A percentile compares a stretch with the other conserved stretches of the same genome.
Evolutionary conservation across 2,888 invertebrate species (phyloP).

Genomic region (Cephus nigrinus): DNA sequence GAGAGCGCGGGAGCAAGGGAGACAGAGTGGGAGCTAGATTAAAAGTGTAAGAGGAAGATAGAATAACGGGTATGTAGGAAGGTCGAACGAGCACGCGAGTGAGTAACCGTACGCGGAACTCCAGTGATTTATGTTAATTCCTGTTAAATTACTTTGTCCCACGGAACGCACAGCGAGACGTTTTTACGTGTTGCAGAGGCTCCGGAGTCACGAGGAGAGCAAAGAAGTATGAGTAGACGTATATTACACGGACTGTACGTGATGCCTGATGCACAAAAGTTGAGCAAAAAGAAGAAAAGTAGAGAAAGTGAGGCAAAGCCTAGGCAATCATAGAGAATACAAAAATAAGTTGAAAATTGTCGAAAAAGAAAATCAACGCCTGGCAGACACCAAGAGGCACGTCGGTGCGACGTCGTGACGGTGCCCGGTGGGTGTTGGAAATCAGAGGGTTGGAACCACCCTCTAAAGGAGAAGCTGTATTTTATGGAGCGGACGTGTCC

Average conservation of each 20-base stretch:
- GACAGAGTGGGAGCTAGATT: slow-evolving; percentile 8
- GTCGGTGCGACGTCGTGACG: neutral
- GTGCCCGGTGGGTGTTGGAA: neutral
- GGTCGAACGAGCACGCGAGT: slow-evolving; percentile 30
- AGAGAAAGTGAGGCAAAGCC: neutral
- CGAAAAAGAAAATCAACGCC: neutral
- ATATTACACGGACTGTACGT: neutral
- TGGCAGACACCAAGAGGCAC: neutral
- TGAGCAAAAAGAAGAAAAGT: neutral
- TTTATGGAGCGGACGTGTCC: slow-evolving; percentile 41
- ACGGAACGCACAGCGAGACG: slow-evolving; percentile 30
- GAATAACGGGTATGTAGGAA: neutral
- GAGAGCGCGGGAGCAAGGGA: slow-evolving; percentile 16
- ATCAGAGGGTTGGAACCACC: slow-evolving; percentile 12
- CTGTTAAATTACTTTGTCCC: slow-evolving; percentile 52
- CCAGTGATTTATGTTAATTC: slow-evolving; percentile 55
- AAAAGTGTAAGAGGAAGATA: neutral
- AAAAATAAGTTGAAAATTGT: neutral
- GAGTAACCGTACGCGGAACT: slow-evolving; percentile 37
- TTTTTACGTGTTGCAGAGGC: slow-evolving; percentile 34
- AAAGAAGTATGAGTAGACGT: neutral
- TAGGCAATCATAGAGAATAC: neutral
- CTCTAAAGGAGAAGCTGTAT: slow-evolving; percentile 36
- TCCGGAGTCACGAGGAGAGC: slow-evolving; percentile 1
- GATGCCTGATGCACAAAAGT: neutral